Evolutionary conservation across 2,113 vertebrate genomes (phyloP).

Genomic region (Benitochromis conjunctus): DNA sequence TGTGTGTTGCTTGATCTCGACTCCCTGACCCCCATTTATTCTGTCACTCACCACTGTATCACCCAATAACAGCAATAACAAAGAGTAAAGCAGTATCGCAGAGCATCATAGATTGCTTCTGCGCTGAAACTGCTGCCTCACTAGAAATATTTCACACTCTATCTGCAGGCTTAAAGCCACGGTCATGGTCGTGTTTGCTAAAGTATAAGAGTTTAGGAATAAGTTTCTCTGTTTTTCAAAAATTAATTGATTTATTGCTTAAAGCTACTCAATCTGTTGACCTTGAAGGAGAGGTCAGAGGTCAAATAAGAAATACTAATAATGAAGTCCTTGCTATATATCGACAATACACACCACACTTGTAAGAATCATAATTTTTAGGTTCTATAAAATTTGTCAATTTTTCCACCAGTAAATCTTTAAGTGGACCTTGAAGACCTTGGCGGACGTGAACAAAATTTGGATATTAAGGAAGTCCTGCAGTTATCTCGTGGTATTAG

Average conservation of each 20-base stretch:
- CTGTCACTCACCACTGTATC: not conserved
- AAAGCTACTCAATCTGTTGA: not conserved
- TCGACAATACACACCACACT: fast-evolving
- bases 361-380: not conserved
- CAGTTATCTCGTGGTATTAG: not conserved
- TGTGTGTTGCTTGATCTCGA: constrained; percentile 11
- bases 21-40: constrained; percentile 14
- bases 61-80: constrained; percentile 21
- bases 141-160: not conserved
- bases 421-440: not conserved
- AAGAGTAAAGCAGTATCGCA: not conserved
- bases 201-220: not conserved
- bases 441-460: not conserved
- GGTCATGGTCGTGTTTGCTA: not conserved
- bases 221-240: not conserved
- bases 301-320: not conserved
- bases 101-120: constrained; percentile 10
- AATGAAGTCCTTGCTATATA: not conserved
- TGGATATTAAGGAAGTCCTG: not conserved
- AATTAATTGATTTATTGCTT: not conserved
- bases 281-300: not conserved
- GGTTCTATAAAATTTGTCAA: not conserved
- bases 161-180: not conserved
- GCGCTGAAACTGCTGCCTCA: not conserved
- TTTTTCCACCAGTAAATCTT: not conserved